Base-by-base conservation (phyloP, 2,797 vertebrate species). In the Phoeniculus purpureus region DNA sequence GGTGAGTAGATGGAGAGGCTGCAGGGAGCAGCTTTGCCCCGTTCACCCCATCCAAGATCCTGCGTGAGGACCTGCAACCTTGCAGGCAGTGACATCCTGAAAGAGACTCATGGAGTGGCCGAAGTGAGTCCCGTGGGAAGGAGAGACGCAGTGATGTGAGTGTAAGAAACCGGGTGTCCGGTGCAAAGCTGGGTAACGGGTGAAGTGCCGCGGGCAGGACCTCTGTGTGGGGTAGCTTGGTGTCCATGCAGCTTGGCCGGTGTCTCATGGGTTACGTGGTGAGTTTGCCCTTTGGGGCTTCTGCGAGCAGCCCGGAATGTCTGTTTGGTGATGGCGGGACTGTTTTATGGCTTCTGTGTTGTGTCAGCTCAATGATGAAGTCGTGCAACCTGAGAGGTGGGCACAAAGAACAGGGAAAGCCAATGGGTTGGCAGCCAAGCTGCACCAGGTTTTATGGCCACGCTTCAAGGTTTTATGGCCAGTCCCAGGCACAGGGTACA, bases 361-460 rank as follows among this genome's bases (percentile, higher is more conserved):
- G 40, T 40, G 13, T 32, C 34, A 17, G 10, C 18, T 15, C 11
- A 50, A 3, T 2, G 3, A 15, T 16, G 45, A 47, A 48, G 56
- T 31, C 32, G 48, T 29, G 7, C 51, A 19, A 34, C 16, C 50
- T 1, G 3, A 26, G 45, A 64, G 18, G 32, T 25, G n/a, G 26
- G 40, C 16, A 18, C 0, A 0, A 31, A 62, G 54, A 51, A 50
- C 2, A 8, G n/a, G 13, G 18, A 51, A n/a, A 56, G 31, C 15
- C 7, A 20, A 31, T 7, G 12, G 59, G 64, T 4, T 3, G 29
- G 34, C 20, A 22, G 15, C 29, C 2, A 5, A 34, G 50, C 6
- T 3, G 17, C 7, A 13, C 1, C 0, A 0, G 5, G n/a, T n/a
- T n/a, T n/a, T n/a, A n/a, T n/a, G 68, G 32, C 32, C 2, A 3